Evolutionary conservation across 2,888 invertebrate species (phyloP), one percentile per base, ranked within the genome.

Genomic region (Tetropium fuscum): DNA sequence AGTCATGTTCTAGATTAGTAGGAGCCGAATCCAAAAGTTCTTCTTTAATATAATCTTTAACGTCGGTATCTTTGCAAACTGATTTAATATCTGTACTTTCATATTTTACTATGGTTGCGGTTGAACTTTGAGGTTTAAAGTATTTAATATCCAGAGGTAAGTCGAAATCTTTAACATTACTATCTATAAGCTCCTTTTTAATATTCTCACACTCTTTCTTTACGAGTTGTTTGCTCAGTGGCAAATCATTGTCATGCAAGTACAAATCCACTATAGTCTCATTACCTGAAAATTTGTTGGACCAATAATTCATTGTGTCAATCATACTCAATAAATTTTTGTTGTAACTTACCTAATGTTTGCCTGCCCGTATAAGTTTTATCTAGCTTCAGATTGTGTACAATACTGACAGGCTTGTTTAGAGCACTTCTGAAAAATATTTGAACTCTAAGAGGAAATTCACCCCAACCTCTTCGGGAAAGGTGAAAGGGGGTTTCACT

Each of bases 401-500:
- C 87, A 8, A 96, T 83, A 68, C 91, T 88, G 19, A 93, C 87
- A 0, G 94, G 92, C 60, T 93, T 90, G 79, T 95, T 93, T 10
- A 89, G 80, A 4, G 84, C 78, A 54, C 90, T 88, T 30, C 86
- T 83, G 78, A 96, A 96, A 80, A 90, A 91, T 1, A 96, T 83
- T 78, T 93, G 92, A 1, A 95, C 86, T 47, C 91, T 83, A 3
- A 95, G 85, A 0, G 93, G 93, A 82, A 96, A 96, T 83, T 96
- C 95, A 7, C 96, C 96, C 96, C 96, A 96, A 11, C 96, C 96
- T 58, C 93, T 87, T 27, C 94, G 85, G 0, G 91, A 88, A 55
- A 96, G 79, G 81, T 94, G 93, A 84, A 92, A 96, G 0, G 95
- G 96, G 0, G 91, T 86, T 25, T 87, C 84, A 56, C 91, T 92